Evolutionary conservation across 2,888 invertebrate species (phyloP).

Genomic region (Eristalinus sepulchralis): DNA sequence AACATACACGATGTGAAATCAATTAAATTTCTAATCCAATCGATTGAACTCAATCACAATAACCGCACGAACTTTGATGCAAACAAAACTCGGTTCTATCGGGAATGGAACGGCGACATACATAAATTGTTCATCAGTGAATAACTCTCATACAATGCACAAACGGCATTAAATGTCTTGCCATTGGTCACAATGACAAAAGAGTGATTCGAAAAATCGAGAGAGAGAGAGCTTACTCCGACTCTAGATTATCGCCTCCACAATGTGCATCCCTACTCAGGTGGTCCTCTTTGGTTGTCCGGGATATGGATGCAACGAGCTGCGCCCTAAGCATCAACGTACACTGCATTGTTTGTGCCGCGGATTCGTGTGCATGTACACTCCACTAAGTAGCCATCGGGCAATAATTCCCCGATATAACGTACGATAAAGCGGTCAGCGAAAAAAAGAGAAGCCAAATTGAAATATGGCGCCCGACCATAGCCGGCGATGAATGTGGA

Average conservation of each 20-base stretch:
- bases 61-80: conserved; percentile 21
- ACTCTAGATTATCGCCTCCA: conserved; percentile 52
- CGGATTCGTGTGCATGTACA: conserved; percentile 62
- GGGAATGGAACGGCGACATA: not conserved
- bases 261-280: conserved; percentile 47
- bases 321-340: conserved; percentile 49
- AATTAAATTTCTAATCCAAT: conserved; percentile 40
- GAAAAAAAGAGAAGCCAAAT: conserved; percentile 49
- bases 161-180: conserved; percentile 7
- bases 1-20: not conserved
- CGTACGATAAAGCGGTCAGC: conserved; percentile 68
- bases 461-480: conserved; percentile 68
- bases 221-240: conserved; percentile 33
- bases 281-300: conserved; percentile 46
- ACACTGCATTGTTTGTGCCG: conserved; percentile 45
- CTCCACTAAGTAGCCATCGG: conserved; percentile 70
- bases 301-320: conserved; percentile 21
- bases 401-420: conserved; percentile 70
- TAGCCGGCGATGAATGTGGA: conserved; percentile 15
- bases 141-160: conserved; percentile 23
- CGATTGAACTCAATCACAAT: conserved; percentile 43
- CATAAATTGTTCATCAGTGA: conserved; percentile 38
- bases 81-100: conserved; percentile 6
- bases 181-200: conserved; percentile 14
- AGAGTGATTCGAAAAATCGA: conserved; percentile 25